These are phyloP conservation scores for Thecocarcelia acutangulata DNA, from an alignment of 2,888 invertebrate genomes.

Conservation along the genomic window DNA sequence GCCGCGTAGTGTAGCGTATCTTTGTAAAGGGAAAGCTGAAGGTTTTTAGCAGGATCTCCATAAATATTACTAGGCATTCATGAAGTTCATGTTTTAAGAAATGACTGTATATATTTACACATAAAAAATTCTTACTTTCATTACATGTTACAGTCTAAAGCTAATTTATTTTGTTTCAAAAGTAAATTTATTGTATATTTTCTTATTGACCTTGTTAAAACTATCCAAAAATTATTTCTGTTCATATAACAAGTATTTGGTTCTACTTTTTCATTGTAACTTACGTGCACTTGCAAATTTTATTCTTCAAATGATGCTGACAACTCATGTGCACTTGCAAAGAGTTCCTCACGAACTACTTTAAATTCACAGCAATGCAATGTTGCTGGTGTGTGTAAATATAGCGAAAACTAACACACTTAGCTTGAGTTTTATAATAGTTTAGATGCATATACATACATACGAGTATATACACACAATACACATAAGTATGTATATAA, in stretches of 20 bases:
- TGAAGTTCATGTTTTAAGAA: too few species aligned
- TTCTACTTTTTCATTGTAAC: slow-evolving; percentile 40
- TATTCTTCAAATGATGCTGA: slow-evolving; percentile 35
- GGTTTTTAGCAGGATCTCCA: too few species aligned
- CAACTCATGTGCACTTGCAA: slow-evolving; percentile 31
- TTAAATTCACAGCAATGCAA: slow-evolving; percentile 54
- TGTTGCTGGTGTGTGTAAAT: slow-evolving; percentile 19
- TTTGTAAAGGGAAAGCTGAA: too few species aligned
- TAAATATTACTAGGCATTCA: too few species aligned
- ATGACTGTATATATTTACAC: too few species aligned
- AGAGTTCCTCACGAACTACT: slow-evolving; percentile 36
- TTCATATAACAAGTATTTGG: slow-evolving; percentile 51
- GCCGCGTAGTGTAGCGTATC: too few species aligned
- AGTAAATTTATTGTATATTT: background rate
- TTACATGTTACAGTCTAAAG: slow-evolving; percentile 52
- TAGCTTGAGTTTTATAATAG: background rate
- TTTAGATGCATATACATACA: background rate
- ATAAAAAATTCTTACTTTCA: too few species aligned
- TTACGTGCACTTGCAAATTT: slow-evolving; percentile 59
- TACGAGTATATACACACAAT: too few species aligned
- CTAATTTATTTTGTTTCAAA: background rate
- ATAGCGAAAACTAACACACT: background rate
- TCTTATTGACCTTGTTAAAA: slow-evolving; percentile 63
- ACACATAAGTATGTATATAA: too few species aligned
- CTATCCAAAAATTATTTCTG: slow-evolving; percentile 45